Percentiles rank a stretch among this genome's conserved stretches.
Evolutionary conservation across 1,140 invertebrate genomes (phyloP).

Genomic region (Drosophila willistoni): DNA sequence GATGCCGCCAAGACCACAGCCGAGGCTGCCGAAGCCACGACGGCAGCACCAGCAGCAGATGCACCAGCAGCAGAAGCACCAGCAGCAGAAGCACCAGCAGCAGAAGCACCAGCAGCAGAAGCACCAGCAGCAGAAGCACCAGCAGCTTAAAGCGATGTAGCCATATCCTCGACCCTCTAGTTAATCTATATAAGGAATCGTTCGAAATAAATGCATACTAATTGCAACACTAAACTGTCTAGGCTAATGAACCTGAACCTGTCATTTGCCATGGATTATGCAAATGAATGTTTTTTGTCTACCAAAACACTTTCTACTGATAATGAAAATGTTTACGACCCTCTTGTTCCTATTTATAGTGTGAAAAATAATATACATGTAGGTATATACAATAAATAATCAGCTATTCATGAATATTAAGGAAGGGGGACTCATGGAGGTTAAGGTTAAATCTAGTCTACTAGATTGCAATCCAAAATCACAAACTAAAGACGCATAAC

Average conservation of each 20-base stretch:
- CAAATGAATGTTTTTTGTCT: not conserved
- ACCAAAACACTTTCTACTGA: not conserved
- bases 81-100: too few species aligned
- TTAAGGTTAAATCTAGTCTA: slow-evolving; percentile 2
- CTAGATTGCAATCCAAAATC: not conserved
- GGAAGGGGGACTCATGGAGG: not conserved
- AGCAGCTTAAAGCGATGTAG: not conserved
- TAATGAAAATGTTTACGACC: not conserved
- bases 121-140: not conserved
- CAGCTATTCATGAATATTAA: slow-evolving; percentile 1
- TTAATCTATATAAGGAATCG: slow-evolving; percentile 19
- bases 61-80: too few species aligned
- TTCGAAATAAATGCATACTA: slow-evolving; percentile 10
- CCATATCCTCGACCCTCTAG: not conserved
- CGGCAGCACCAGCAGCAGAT: too few species aligned
- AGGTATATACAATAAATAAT: not conserved
- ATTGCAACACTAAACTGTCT: not conserved
- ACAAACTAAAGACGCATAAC: not conserved
- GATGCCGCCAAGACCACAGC: too few species aligned
- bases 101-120: too few species aligned
- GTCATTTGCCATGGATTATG: not conserved
- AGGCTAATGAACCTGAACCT: slow-evolving; percentile 3
- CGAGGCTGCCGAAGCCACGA: too few species aligned
- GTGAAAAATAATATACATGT: not conserved
- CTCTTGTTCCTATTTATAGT: not conserved